A percentile compares a stretch with the other conserved stretches of the same genome.
Evolutionary conservation across 2,888 invertebrate species (phyloP).

Genomic region (Drosophila mayaguana): DNA sequence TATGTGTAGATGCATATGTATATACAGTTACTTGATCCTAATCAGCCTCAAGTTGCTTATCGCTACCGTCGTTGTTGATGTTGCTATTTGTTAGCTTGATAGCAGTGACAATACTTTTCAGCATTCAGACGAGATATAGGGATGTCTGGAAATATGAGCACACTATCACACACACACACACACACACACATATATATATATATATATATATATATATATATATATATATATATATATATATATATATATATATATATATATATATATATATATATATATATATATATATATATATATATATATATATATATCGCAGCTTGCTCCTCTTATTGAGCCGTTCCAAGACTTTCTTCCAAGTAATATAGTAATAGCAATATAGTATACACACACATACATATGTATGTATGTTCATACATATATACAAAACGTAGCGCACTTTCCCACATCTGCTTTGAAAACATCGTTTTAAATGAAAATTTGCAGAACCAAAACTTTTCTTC

Average conservation of each 20-base stretch:
- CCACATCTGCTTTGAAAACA: too few relatives aligned
- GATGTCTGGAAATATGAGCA: conserved; percentile 3
- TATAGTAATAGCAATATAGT: too few relatives aligned
- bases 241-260: not conserved
- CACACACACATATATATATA: not conserved
- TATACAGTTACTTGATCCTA: conserved; percentile 44
- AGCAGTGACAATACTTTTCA: conserved; percentile 55
- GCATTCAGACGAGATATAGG: conserved; percentile 15
- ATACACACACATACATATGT: too few relatives aligned
- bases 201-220: not conserved
- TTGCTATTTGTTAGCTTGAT: conserved; percentile 49
- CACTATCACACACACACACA: conserved; percentile 8
- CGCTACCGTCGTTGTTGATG: conserved; percentile 29
- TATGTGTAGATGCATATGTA: not conserved
- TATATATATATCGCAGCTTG: not conserved
- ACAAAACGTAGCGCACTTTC: too few relatives aligned
- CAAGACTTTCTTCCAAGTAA: too few relatives aligned
- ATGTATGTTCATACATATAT: too few relatives aligned
- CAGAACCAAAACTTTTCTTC: too few relatives aligned
- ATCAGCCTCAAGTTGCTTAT: conserved; percentile 43
- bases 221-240: not conserved
- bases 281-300: too few relatives aligned
- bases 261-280: too few relatives aligned
- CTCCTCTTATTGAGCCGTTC: too few relatives aligned
- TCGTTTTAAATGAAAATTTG: too few relatives aligned